A percentile compares a stretch with the other conserved stretches of the same genome.
Conservation (phyloP, 1,140 invertebrate species). For the Temnothorax curvispinosus region DNA sequence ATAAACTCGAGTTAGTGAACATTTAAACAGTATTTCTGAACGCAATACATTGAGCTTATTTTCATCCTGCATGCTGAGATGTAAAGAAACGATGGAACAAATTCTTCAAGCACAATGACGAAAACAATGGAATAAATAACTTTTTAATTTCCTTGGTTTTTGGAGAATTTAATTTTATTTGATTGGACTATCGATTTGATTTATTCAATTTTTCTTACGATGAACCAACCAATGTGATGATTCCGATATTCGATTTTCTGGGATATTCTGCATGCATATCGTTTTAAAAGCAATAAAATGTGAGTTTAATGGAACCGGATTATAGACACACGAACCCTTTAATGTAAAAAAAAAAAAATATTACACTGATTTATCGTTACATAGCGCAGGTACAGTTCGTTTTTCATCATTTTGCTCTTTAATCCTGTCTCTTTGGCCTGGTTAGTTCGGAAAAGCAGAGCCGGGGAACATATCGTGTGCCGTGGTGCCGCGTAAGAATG, state of each 20-base stretch:
- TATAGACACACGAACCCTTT: not conserved
- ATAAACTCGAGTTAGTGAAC: not conserved
- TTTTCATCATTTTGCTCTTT: constrained; percentile 43
- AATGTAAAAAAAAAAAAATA: not conserved
- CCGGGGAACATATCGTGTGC: constrained; percentile 37
- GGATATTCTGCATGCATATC: not conserved
- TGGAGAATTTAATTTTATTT: not conserved
- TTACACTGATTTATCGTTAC: constrained; percentile 4
- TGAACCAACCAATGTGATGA: not conserved
- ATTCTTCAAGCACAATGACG: not conserved
- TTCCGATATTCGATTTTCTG: not conserved
- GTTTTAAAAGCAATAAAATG: not conserved
- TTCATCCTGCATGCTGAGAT: not conserved
- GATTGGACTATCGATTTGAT: not conserved
- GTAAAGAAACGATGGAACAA: not conserved
- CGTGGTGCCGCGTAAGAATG: constrained; percentile 44
- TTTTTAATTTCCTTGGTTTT: not conserved
- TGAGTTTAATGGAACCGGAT: not conserved
- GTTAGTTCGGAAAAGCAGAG: constrained; percentile 16
- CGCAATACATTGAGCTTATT: not conserved
- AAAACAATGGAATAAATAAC: not conserved
- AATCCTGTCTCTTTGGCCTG: constrained; percentile 17
- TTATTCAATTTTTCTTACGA: not conserved
- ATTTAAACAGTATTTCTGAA: not conserved
- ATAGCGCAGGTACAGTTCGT: not conserved